Evolutionary conservation across 2,113 vertebrate species (phyloP), one percentile per base, ranked within the genome.

Genomic region (Capreolus pygargus): DNA sequence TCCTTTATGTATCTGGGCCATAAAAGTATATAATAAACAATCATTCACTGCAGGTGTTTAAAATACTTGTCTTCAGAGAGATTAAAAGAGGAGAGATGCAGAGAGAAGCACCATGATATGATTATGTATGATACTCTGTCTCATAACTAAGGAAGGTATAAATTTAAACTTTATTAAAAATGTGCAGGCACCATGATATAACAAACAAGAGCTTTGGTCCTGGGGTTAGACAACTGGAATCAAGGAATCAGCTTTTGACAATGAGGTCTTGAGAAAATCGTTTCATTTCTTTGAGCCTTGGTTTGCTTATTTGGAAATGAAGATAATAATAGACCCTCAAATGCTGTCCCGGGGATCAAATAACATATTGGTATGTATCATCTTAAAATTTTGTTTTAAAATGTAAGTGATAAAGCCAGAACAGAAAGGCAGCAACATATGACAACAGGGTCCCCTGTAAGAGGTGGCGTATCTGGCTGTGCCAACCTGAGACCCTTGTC

Each of bases 41-140:
- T 97, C 14, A 91, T 70, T 97, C 55, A 96, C 79, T 89, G 60
- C 3, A 89, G 27, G 27, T 94, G 39, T 95, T 95, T 98, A 96
- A 97, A 90, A 83, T 95, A 76, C 94, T 45, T 43, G 39, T 79
- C 85, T 94, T 78, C 52, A 54, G 36, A 47, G 43, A 89, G 78
- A 97, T 97, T 94, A 96, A 89, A 91, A 74, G 27, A 67, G 55
- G 76, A 88, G 54, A 96, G 43, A 67, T 7, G 14, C 14, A 82
- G 33, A 97, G 8, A n/a, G n/a, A 92, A 84, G 25, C n/a, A 57
- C 70, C 2, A 11, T 74, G 55, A 43, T 78, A 33, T 25, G 30
- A 47, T 47, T 95, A 12, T 52, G 70, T 96, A 91, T 78, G 91
- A 52, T 23, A 88, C 25, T 30, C 6, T 39, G 5, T 93, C 10